These are phyloP conservation scores for Balanococcus diminutus DNA, from an alignment of 2,888 invertebrate species.

Conservation along the genomic window DNA sequence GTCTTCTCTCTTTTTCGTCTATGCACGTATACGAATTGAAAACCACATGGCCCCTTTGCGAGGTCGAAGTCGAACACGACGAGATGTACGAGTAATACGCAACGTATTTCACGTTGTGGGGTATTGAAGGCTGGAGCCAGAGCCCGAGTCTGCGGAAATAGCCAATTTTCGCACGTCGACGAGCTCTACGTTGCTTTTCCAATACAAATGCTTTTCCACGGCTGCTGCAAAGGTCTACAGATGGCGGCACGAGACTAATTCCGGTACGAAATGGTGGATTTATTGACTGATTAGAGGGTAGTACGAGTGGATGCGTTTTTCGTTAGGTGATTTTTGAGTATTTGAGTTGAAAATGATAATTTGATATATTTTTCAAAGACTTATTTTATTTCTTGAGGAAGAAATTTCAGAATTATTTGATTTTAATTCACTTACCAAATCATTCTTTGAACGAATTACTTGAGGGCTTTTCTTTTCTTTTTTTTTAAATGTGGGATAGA, in stretches of 20 bases:
- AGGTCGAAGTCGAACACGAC: neutral
- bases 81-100: neutral
- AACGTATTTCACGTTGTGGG: neutral
- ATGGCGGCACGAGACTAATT: neutral
- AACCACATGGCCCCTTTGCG: neutral
- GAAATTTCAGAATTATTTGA: too few relatives aligned
- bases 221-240: neutral
- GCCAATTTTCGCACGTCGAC: neutral
- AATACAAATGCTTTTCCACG: neutral
- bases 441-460: too few relatives aligned
- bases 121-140: neutral
- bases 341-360: too few relatives aligned
- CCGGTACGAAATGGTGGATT: neutral
- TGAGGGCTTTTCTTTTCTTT: too few relatives aligned
- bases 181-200: conserved; percentile 7
- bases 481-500: too few relatives aligned
- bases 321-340: too few relatives aligned
- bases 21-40: neutral
- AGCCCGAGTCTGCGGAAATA: neutral
- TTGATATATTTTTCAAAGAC: too few relatives aligned
- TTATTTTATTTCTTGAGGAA: too few relatives aligned
- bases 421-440: too few relatives aligned
- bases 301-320: too few relatives aligned
- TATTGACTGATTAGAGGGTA: too few relatives aligned
- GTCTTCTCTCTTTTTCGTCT: neutral